phyloP scores from a whole-genome alignment of 2,113 vertebrate genomes.

The Zonotrichia leucophrys region DNA sequence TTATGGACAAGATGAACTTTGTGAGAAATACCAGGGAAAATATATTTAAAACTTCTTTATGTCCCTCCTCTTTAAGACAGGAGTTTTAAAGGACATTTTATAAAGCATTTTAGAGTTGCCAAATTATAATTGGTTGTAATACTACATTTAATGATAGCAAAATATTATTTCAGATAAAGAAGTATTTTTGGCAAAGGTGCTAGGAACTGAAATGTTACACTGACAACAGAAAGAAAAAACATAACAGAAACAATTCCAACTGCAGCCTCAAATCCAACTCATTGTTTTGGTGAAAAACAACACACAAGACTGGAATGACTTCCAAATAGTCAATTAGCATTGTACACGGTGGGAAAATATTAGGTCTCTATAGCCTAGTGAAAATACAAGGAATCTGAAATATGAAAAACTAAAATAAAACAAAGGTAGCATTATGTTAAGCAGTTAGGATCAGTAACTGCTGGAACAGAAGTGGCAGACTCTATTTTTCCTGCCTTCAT shows the following conservation, averaged over 20 bases:
- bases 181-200: background rate
- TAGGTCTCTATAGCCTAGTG: background rate
- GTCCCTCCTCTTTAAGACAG: background rate
- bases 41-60: background rate
- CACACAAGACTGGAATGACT: background rate
- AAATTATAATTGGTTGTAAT: background rate
- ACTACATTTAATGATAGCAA: background rate
- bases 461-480: background rate
- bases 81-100: background rate
- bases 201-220: background rate
- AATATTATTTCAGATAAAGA: background rate
- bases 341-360: background rate
- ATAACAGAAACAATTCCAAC: background rate
- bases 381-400: background rate
- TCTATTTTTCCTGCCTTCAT: background rate
- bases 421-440: background rate
- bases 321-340: background rate
- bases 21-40: background rate
- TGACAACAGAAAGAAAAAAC: background rate
- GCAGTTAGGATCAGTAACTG: background rate
- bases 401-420: background rate
- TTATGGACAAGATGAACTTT: background rate
- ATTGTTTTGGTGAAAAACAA: background rate
- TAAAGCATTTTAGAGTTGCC: background rate
- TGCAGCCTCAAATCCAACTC: background rate